Conservation (phyloP, 2,888 invertebrate genomes). For the Megaustenia siamemsis region DNA sequence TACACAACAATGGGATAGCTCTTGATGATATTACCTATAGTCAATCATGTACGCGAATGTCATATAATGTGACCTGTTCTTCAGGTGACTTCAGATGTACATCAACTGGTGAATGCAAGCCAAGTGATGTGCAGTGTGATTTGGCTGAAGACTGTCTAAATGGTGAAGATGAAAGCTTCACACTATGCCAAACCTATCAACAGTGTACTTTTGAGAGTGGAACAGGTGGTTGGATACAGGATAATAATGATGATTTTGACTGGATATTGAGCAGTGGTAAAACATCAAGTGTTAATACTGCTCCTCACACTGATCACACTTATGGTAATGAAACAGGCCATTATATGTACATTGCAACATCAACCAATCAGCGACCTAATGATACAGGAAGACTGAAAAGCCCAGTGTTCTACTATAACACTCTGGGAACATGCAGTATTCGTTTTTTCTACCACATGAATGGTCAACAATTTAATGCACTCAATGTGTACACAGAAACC, state of each 20-base stretch:
- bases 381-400: conserved; percentile 71
- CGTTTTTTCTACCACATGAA: conserved; percentile 76
- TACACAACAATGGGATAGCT: conserved; percentile 65
- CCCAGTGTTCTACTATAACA: conserved; percentile 64
- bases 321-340: conserved; percentile 71
- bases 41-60: conserved; percentile 61
- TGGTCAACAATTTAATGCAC: conserved; percentile 68
- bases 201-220: conserved; percentile 75
- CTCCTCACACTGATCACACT: conserved; percentile 73
- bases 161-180: conserved; percentile 69
- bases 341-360: conserved; percentile 74
- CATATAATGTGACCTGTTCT: conserved; percentile 60
- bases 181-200: conserved; percentile 64
- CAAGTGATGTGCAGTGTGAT: conserved; percentile 68
- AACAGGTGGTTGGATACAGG: conserved; percentile 74
- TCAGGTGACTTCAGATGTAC: conserved; percentile 70
- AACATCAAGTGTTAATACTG: conserved; percentile 70
- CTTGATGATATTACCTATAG: conserved; percentile 76
- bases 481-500: conserved; percentile 70
- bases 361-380: conserved; percentile 62
- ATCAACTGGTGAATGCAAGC: conserved; percentile 50
- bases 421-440: conserved; percentile 65
- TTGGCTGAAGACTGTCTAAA: conserved; percentile 76
- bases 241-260: conserved; percentile 72
- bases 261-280: conserved; percentile 70